Conservation (phyloP, 2,113 vertebrate species). For the Brachionichthys hirsutus region DNA sequence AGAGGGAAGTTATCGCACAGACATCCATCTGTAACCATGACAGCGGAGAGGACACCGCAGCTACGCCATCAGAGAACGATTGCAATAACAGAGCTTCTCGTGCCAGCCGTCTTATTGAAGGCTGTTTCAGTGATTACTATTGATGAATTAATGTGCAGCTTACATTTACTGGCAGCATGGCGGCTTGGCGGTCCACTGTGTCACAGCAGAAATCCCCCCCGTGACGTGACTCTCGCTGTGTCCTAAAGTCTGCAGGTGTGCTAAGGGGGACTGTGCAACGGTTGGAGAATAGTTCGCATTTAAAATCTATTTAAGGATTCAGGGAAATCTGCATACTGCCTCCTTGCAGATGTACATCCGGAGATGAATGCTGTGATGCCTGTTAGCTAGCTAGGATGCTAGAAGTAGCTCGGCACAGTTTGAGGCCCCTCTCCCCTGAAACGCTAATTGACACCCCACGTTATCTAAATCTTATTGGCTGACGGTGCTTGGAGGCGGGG, state of each 20-base stretch:
- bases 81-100: neutral
- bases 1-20: slow-evolving; percentile 10
- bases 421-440: neutral
- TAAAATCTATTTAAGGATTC: no score
- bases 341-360: no score
- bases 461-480: slow-evolving; percentile 37
- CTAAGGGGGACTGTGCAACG: neutral
- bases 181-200: slow-evolving; percentile 14
- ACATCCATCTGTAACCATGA: slow-evolving; percentile 10
- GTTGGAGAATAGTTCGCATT: no score
- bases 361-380: no score
- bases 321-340: no score
- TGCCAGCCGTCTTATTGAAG: slow-evolving; percentile 13
- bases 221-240: neutral
- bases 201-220: slow-evolving; percentile 8
- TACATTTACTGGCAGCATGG: slow-evolving; percentile 8
- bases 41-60: slow-evolving; percentile 12
- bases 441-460: slow-evolving; percentile 3
- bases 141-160: slow-evolving; percentile 21
- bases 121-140: slow-evolving; percentile 17
- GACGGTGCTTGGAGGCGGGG: slow-evolving; percentile 15
- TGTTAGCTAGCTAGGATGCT: no score
- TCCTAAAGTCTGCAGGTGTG: neutral
- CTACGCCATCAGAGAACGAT: slow-evolving; percentile 32
- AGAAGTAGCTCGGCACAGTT: no score